Evolutionary conservation across 1,140 invertebrate genomes (phyloP).

Genomic region (Polypedilum vanderplanki): DNA sequence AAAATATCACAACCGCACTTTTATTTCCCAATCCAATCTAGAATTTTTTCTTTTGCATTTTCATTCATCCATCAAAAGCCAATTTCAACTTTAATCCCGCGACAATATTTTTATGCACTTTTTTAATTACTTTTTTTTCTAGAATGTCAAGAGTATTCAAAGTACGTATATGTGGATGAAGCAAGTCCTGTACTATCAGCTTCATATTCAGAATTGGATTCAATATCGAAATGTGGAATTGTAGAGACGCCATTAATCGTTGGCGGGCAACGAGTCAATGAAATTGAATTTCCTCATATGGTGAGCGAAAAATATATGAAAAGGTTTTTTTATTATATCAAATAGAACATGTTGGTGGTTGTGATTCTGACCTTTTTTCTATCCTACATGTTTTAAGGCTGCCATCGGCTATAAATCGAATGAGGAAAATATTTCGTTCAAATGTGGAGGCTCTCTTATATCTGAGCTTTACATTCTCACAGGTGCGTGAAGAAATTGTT

Average conservation of each 20-base stretch:
- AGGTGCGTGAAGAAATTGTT: conserved; percentile 40
- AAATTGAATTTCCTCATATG: conserved; percentile 47
- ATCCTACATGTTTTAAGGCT: neutral
- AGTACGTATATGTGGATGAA: conserved; percentile 36
- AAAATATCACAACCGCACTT: too few relatives aligned
- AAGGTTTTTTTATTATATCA: neutral
- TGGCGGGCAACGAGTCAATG: conserved; percentile 41
- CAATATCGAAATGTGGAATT: conserved; percentile 40
- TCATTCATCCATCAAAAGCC: too few relatives aligned
- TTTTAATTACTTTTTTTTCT: neutral
- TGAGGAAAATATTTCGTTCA: neutral
- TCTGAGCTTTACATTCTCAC: conserved; percentile 39
- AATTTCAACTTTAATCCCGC: too few relatives aligned
- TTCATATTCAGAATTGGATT: conserved; percentile 32
- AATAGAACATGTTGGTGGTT: neutral
- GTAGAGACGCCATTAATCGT: conserved; percentile 43
- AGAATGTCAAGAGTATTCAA: conserved; percentile 42
- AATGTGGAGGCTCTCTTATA: conserved; percentile 41
- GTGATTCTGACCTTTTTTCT: neutral
- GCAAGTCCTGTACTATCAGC: conserved; percentile 36
- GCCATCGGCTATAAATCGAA: conserved; percentile 14
- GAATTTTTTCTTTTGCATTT: too few relatives aligned
- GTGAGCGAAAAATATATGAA: conserved; percentile 36
- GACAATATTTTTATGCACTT: too few relatives aligned
- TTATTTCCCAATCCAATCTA: too few relatives aligned